A percentile compares a stretch with the other conserved stretches of the same genome.
Conservation (phyloP, 2,113 vertebrate genomes). For the Solea solea region DNA sequence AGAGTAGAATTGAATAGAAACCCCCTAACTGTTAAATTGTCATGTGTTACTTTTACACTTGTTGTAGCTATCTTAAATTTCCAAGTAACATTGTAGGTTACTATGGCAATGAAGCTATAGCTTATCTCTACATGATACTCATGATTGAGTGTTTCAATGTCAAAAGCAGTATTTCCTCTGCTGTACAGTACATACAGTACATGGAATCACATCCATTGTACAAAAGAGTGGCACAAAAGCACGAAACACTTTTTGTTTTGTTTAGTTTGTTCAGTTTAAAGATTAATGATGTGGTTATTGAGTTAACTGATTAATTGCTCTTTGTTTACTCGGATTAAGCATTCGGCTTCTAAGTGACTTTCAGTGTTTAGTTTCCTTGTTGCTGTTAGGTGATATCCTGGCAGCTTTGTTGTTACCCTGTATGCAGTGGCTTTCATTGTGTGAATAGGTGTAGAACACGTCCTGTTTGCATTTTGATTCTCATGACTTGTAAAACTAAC, state of each 20-base stretch:
- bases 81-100: too few species aligned
- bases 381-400: slow-evolving; percentile 11
- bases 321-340: slow-evolving; percentile 2
- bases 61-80: too few species aligned
- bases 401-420: background rate
- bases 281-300: background rate
- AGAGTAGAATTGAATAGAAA: too few species aligned
- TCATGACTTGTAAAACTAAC: background rate
- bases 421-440: background rate
- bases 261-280: background rate
- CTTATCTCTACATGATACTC: too few species aligned
- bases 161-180: too few species aligned
- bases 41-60: too few species aligned
- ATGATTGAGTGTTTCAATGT: too few species aligned
- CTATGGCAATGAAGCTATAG: too few species aligned
- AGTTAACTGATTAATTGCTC: background rate
- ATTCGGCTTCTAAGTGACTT: background rate
- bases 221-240: background rate
- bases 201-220: too few species aligned
- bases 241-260: too few species aligned
- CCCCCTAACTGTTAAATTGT: too few species aligned
- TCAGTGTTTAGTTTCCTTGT: background rate
- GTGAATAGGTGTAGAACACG: background rate
- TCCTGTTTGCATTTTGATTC: slow-evolving; percentile 1
- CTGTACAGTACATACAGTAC: too few species aligned